Conservation (phyloP, 1,140 invertebrate genomes). For the Drosophila littoralis region DNA sequence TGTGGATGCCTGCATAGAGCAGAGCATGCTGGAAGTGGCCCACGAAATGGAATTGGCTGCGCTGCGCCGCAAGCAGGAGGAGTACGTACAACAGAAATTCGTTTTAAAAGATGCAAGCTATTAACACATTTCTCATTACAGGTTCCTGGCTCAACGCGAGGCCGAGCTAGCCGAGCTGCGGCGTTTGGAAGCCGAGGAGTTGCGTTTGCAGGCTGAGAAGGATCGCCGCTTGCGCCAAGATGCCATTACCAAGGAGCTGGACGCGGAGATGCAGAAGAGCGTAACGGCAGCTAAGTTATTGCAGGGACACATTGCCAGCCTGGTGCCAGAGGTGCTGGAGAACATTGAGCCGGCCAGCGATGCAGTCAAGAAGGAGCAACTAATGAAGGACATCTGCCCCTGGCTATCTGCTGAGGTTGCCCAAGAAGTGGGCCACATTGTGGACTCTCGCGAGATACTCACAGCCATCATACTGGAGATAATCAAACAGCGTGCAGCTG, state of each 20-base stretch:
- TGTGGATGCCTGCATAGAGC: constrained; percentile 94
- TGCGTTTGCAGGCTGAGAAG: constrained; percentile 87
- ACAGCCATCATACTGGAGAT: constrained; percentile 92
- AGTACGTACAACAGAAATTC: constrained; percentile 51
- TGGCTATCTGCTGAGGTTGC: constrained; percentile 94
- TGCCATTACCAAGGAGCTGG: constrained; percentile 73
- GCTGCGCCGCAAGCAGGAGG: constrained; percentile 90
- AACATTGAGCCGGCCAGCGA: constrained; percentile 86
- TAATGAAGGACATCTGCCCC: constrained; percentile 93
- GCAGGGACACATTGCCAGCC: constrained; percentile 92
- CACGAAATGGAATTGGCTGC: constrained; percentile 91
- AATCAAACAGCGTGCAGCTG: constrained; percentile 88
- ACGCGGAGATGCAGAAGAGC: constrained; percentile 87
- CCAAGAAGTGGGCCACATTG: constrained; percentile 90
- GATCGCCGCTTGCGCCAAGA: constrained; percentile 84
- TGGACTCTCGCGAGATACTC: constrained; percentile 91
- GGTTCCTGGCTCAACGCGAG: constrained; percentile 90
- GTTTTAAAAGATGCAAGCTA: background rate
- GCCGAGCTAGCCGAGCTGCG: constrained; percentile 91
- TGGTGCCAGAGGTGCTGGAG: constrained; percentile 93
- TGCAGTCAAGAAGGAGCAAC: constrained; percentile 85
- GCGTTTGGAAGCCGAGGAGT: constrained; percentile 90
- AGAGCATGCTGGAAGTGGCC: constrained; percentile 92
- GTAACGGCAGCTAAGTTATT: constrained; percentile 92
- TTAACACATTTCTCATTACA: constrained; percentile 17